These are phyloP conservation scores for Lagopus muta DNA, from an alignment of 2,113 vertebrate species.

Conservation along the genomic window DNA sequence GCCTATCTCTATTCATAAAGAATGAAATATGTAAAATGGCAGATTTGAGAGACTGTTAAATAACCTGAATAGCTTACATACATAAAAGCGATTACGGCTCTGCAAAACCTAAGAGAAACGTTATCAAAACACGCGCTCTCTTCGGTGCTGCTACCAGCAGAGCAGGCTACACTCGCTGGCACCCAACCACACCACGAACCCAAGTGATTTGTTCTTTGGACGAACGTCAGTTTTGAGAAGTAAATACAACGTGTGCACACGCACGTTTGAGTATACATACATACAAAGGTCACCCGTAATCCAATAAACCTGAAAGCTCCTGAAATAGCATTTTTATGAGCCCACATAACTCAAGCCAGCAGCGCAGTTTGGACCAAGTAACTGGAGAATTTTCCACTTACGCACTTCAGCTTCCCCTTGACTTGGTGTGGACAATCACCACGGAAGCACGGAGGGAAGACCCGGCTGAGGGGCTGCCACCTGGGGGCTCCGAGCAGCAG, in stretches of 20 bases:
- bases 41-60: conserved; percentile 59
- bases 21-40: conserved; percentile 22
- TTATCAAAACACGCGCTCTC: conserved; percentile 39
- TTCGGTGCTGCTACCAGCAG: background rate
- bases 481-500: rapidly evolving
- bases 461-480: background rate
- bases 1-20: conserved; percentile 51
- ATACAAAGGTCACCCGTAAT: background rate
- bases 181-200: background rate
- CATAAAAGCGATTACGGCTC: conserved; percentile 27
- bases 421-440: background rate
- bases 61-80: conserved; percentile 54
- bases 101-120: conserved; percentile 34
- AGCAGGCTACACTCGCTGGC: background rate
- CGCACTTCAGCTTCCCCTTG: background rate
- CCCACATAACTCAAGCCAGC: background rate
- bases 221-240: background rate
- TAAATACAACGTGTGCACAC: rapidly evolving
- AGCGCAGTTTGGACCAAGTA: background rate
- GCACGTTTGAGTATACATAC: background rate
- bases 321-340: background rate
- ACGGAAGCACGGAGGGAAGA: background rate
- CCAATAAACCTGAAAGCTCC: background rate
- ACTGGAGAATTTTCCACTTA: background rate
- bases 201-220: background rate